Evolutionary conservation across 2,113 vertebrate genomes (phyloP), one percentile per base, ranked within the genome.

Genomic region (Labrus mixtus): DNA sequence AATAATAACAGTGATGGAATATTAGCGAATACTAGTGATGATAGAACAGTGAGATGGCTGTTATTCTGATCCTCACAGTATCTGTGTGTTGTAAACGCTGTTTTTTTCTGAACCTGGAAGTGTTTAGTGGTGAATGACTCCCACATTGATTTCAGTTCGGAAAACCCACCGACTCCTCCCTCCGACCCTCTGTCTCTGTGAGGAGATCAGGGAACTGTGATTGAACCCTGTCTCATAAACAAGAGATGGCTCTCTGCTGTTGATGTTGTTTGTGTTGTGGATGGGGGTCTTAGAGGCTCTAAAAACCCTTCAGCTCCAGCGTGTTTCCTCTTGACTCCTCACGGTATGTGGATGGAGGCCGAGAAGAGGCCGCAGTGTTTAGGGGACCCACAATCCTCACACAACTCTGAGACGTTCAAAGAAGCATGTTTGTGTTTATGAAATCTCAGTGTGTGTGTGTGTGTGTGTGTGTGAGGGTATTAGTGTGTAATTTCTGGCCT

Each of bases 41-140:
- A 33, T 6, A 33, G 29, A 33, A 33, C 1, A 33, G 29, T 33
- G 6, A 33, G 25, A 59, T 54, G 41, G 12, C 20, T 54, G 15
- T 45, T 45, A 4, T 5, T 45, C 13, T 16, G 13, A 55, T 20
- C 54, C 54, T 70, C 51, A 72, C 20, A 22, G 62, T 19, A 36
- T 81, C 4, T 57, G 61, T 70, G 37, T 58, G 39, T 25, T 79
- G 22, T 69, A 56, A 70, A 78, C 11, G 64, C 4, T 36, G n/a
- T n/a, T 37, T 61, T 74, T 84, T n/a, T 62, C 61, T 68, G 13
- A 76, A 79, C 68, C 71, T 88, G 84, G 85, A 88, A 87, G 61
- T 86, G 74, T 80, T 88, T 90, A 86, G 86, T 39, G 87, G 84
- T 48, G n/a, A 90, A 90, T 91, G 55, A 78, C 78, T 90, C 74